Conservation (phyloP, 2,888 invertebrate genomes). For the Cotesia congregata region DNA sequence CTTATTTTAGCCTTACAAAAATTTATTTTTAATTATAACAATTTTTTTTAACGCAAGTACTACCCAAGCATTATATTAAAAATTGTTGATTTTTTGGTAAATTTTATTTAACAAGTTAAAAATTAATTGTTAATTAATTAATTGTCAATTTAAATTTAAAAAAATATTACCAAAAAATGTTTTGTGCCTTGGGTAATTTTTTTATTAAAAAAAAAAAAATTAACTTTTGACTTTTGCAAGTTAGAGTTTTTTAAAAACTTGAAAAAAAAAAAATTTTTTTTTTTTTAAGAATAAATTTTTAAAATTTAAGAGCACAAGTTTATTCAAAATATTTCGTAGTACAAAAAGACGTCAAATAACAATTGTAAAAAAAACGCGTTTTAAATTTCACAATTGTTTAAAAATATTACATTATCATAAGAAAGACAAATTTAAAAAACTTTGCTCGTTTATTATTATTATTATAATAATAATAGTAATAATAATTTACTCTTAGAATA, state of each 20-base stretch:
- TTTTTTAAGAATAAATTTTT: not conserved
- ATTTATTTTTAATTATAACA: no score
- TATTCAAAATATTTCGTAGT: slow-evolving; percentile 3
- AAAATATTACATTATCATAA: not conserved
- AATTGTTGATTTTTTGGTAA: no score
- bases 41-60: no score
- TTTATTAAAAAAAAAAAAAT: not conserved
- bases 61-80: no score
- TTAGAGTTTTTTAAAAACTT: not conserved
- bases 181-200: no score
- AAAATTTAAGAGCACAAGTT: slow-evolving; percentile 13
- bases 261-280: not conserved
- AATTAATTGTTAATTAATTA: no score
- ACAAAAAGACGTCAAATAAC: not conserved
- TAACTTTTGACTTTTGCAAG: slow-evolving; percentile 10
- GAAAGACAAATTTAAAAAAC: slow-evolving; percentile 10
- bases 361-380: not conserved
- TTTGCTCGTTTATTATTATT: not conserved
- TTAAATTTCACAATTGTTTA: not conserved
- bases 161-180: no score
- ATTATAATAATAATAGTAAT: not conserved
- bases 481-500: not conserved
- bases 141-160: no score
- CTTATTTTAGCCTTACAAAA: not conserved
- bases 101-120: no score